Conservation (phyloP, 2,797 vertebrate genomes). For the Bryconaethiops microstoma region DNA sequence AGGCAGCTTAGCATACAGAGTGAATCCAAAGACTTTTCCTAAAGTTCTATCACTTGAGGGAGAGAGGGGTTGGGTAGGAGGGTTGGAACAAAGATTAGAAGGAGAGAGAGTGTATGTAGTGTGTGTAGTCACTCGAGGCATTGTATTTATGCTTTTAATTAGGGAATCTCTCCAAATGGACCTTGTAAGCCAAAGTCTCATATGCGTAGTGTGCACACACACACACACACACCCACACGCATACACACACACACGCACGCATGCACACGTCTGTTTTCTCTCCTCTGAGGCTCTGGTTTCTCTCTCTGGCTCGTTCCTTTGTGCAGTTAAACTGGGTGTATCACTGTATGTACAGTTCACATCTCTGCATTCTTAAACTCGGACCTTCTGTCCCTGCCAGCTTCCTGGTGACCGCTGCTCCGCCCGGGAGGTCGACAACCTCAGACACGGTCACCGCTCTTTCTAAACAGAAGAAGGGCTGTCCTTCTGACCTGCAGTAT, state of each 20-base stretch:
- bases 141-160: conserved; percentile 64
- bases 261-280: conserved; percentile 30
- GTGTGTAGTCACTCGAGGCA: conserved; percentile 45
- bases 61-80: neutral
- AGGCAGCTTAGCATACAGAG: neutral
- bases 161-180: conserved; percentile 59
- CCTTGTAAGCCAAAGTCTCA: conserved; percentile 1
- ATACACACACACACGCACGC: conserved; percentile 27
- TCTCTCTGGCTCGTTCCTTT: conserved; percentile 36
- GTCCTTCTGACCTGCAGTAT: conserved; percentile 42
- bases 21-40: conserved; percentile 13
- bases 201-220: neutral
- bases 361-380: conserved; percentile 78
- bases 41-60: conserved; percentile 8
- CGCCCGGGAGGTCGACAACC: conserved; percentile 57
- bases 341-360: conserved; percentile 73
- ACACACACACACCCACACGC: conserved; percentile 21
- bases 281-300: conserved; percentile 36
- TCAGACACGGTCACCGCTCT: conserved; percentile 52
- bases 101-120: neutral
- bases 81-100: neutral
- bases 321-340: conserved; percentile 69
- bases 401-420: conserved; percentile 77
- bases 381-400: conserved; percentile 82
- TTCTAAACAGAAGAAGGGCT: conserved; percentile 42